Evolutionary conservation across 2,888 invertebrate genomes (phyloP), one percentile per base, ranked within the genome.

Genomic region (Cheilosia soror): DNA sequence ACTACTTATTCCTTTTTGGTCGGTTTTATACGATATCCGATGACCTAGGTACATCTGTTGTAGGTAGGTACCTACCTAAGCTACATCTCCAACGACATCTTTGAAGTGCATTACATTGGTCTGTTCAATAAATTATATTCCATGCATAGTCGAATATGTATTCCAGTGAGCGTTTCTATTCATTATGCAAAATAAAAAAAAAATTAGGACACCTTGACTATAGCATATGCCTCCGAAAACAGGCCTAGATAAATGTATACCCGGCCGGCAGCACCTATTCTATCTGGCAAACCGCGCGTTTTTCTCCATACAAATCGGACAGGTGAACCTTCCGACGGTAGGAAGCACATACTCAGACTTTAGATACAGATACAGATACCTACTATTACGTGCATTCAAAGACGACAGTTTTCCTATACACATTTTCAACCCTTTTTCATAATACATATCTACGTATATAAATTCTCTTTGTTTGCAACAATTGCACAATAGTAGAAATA

Each of bases 81-180:
- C 44, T 13, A n/a, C 44, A n/a, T n/a, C 42, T 6, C 11, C 27
- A 4, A 31, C 42, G 29, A 40, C 15, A 9, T 44, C 33, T 58
- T 78, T 25, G 37, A 53, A 62, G 33, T 78, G 60, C 42, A 62
- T 66, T 60, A 76, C 37, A 11, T 37, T 62, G 49, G 49, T 62
- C 53, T 68, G 55, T 73, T 68, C 47, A 83, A 83, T 83, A 78
- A 78, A 78, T 78, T 78, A 79, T 82, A 72, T 62, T 78, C 66
- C n/a, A 55, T 72, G 73, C 62, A 72, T 63, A 62, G 78, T 78
- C 72, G 68, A 78, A 9, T 69, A 62, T 27, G 11, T 51, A 27
- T 51, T 25, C 69, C 57, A 63, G 15, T 42, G 62, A 68, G 53
- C 62, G 47, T 65, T 60, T 82, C 77, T 72, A 66, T 82, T 69